A percentile compares a stretch with the other conserved stretches of the same genome.
These are phyloP conservation scores for Podarcis cretensis DNA, from an alignment of 2,113 vertebrate species.

Conservation along the genomic window DNA sequence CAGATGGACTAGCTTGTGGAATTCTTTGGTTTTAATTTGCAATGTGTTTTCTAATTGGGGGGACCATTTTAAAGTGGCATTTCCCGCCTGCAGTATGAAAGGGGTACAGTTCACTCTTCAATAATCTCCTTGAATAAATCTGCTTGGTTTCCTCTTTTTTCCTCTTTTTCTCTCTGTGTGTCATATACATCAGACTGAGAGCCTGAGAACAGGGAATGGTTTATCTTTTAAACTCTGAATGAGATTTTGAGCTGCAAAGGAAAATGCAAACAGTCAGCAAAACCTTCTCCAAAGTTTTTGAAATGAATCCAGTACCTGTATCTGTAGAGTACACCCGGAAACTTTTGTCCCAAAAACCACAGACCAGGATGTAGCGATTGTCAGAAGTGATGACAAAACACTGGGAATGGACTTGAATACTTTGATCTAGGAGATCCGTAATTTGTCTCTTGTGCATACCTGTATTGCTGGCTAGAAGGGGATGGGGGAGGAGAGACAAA, in stretches of 20 bases:
- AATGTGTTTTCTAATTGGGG: not conserved
- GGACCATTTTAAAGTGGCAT: not conserved
- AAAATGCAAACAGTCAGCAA: not conserved
- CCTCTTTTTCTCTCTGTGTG: too few species aligned
- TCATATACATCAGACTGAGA: too few species aligned
- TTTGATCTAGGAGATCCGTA: constrained; percentile 96
- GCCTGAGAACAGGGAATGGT: too few species aligned
- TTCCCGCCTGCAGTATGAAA: not conserved
- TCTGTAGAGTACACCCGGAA: constrained; percentile 97
- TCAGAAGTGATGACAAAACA: constrained; percentile 95
- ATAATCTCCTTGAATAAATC: too few species aligned
- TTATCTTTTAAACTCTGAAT: not conserved
- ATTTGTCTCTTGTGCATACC: constrained; percentile 93
- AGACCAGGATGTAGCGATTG: constrained; percentile 94
- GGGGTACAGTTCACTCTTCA: not conserved
- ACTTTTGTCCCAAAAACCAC: constrained; percentile 99
- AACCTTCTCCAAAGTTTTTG: constrained; percentile 14
- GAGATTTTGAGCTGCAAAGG: constrained; percentile 5
- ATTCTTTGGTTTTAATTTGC: not conserved
- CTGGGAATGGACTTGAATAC: constrained; percentile 94
- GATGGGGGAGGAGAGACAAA: not conserved
- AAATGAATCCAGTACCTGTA: constrained; percentile 80
- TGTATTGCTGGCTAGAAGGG: constrained; percentile 84
- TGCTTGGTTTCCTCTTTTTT: too few species aligned
- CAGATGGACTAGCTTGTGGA: not conserved